A percentile compares a stretch with the other conserved stretches of the same genome.
Conservation (phyloP, 2,888 invertebrate species). For the Hesperia comma region DNA sequence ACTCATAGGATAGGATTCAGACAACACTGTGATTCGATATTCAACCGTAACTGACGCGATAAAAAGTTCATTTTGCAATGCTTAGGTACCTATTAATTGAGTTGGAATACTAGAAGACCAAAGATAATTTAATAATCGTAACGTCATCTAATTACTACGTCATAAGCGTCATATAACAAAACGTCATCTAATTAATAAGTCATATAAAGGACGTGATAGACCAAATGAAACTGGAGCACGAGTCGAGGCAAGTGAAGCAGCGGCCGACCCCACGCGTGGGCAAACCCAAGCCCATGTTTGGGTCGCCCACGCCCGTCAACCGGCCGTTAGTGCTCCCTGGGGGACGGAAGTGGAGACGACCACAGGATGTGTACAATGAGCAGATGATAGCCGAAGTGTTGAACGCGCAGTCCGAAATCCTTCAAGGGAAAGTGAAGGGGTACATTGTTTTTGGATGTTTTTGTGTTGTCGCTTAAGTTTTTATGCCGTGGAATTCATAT, state of each 20-base stretch:
- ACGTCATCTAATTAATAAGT: not conserved
- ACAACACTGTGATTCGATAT: too few relatives aligned
- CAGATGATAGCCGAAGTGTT: conserved; percentile 94
- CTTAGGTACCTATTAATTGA: too few relatives aligned
- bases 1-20: too few relatives aligned
- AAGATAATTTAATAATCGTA: too few relatives aligned
- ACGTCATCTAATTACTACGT: too few relatives aligned
- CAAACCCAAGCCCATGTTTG: conserved; percentile 76
- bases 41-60: too few relatives aligned
- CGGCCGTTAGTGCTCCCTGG: conserved; percentile 90
- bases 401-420: conserved; percentile 92
- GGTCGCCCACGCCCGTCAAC: conserved; percentile 86
- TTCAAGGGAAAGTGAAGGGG: conserved; percentile 93
- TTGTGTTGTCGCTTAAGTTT: not conserved
- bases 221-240: conserved; percentile 75
- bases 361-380: conserved; percentile 95
- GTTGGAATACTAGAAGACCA: too few relatives aligned
- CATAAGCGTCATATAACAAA: not conserved
- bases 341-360: conserved; percentile 90
- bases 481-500: not conserved
- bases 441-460: conserved; percentile 62
- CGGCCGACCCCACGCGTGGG: conserved; percentile 73
- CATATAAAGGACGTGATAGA: conserved; percentile 59
- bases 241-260: conserved; percentile 74
- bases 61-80: too few relatives aligned